A percentile compares a stretch with the other conserved stretches of the same genome.
phyloP scores from a whole-genome alignment of 2,113 vertebrate genomes.

The Pseudorasbora parva region DNA sequence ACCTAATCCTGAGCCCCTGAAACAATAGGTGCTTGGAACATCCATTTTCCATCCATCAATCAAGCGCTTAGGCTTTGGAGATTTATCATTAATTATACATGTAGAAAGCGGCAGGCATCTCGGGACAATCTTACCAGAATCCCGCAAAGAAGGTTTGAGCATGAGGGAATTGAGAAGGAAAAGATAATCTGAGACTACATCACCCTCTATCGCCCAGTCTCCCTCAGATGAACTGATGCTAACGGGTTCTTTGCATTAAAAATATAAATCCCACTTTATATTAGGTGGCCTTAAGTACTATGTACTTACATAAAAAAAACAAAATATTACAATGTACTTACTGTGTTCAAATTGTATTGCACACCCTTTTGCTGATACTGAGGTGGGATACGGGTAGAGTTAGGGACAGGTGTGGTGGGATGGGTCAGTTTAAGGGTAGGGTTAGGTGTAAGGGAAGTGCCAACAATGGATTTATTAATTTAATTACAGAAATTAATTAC shows the following conservation, averaged over 20 bases:
- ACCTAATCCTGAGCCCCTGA: constrained; percentile 83
- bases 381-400: too few species aligned
- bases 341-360: too few species aligned
- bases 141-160: constrained; percentile 27
- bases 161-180: background rate
- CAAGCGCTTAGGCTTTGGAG: constrained; percentile 80
- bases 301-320: too few species aligned
- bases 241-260: background rate
- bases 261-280: background rate
- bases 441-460: too few species aligned
- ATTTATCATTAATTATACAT: constrained; percentile 82
- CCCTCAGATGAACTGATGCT: background rate
- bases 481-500: too few species aligned
- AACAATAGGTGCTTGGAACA: constrained; percentile 81
- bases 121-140: constrained; percentile 50
- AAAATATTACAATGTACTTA: too few species aligned
- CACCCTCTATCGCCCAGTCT: background rate
- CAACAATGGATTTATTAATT: too few species aligned
- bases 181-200: constrained; percentile 16
- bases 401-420: too few species aligned
- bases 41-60: constrained; percentile 83
- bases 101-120: constrained; percentile 47
- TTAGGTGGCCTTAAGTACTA: too few species aligned
- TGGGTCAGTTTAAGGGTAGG: too few species aligned
- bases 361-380: too few species aligned